phyloP scores from a whole-genome alignment of 2,113 vertebrate species.

The Glaucidium brasilianum region DNA sequence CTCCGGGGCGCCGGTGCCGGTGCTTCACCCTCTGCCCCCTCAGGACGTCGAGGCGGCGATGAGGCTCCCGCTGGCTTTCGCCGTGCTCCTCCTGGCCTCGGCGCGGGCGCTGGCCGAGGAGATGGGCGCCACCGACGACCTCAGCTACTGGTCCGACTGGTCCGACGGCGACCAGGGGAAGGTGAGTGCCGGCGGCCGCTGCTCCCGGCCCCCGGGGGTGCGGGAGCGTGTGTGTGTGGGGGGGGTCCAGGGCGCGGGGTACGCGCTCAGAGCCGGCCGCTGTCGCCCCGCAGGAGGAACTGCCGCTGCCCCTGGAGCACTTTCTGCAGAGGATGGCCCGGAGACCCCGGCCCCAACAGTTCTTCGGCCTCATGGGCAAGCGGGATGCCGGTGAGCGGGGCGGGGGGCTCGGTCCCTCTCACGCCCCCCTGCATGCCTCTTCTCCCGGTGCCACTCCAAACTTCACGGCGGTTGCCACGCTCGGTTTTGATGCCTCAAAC shows the following conservation, averaged over 20 bases:
- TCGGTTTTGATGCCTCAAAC: fast-evolving
- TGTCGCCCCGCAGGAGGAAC: constrained; percentile 66
- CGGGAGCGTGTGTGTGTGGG: background rate
- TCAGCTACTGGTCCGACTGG: constrained; percentile 85
- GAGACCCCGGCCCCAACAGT: constrained; percentile 93
- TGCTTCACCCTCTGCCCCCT: background rate
- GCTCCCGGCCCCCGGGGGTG: background rate
- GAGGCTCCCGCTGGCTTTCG: constrained; percentile 81
- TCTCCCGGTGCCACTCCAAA: fast-evolving
- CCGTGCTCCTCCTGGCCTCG: constrained; percentile 78
- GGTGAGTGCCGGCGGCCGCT: constrained; percentile 68
- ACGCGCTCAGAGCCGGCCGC: background rate
- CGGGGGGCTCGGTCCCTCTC: background rate
- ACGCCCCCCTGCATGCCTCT: background rate
- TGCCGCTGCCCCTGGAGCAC: constrained; percentile 82
- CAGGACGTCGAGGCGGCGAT: constrained; percentile 69
- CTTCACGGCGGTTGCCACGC: fast-evolving
- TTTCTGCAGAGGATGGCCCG: constrained; percentile 90
- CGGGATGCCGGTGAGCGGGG: constrained; percentile 85
- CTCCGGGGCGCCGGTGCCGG: background rate
- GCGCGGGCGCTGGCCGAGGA: constrained; percentile 80
- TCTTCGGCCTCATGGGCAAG: constrained; percentile 96
- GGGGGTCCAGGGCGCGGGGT: fast-evolving
- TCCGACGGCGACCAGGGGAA: constrained; percentile 78
- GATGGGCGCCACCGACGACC: constrained; percentile 76